Conservation (phyloP, 2,113 vertebrate species). For the Trichomycterus rosablanca region DNA sequence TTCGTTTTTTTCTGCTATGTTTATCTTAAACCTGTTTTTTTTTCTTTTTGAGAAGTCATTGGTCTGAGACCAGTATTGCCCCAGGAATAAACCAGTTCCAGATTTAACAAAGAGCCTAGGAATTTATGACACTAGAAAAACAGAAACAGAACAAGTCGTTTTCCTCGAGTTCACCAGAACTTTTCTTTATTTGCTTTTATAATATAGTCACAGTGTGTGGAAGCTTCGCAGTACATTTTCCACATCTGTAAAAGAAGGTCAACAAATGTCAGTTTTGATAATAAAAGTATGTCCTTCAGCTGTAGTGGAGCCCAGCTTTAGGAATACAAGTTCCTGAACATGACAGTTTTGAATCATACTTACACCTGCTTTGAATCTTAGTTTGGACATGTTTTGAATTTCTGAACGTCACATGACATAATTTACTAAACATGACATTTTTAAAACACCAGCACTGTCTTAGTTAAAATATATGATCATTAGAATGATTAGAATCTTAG, state of each 20-base stretch:
- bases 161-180: slow-evolving; percentile 21
- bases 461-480: no score
- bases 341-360: background rate
- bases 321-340: no score
- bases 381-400: no score
- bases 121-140: slow-evolving; percentile 59
- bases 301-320: no score
- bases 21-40: slow-evolving; percentile 18
- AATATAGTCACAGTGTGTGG: slow-evolving; percentile 26
- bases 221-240: slow-evolving; percentile 46
- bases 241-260: slow-evolving; percentile 6
- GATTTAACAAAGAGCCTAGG: slow-evolving; percentile 40
- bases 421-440: no score
- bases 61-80: slow-evolving; percentile 29
- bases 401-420: no score
- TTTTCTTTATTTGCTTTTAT: slow-evolving; percentile 26
- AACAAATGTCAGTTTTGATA: slow-evolving; percentile 1
- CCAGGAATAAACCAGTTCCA: slow-evolving; percentile 25
- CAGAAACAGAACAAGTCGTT: slow-evolving; percentile 36
- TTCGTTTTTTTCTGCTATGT: slow-evolving; percentile 1
- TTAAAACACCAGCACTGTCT: no score
- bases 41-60: slow-evolving; percentile 34
- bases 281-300: slow-evolving; percentile 11
- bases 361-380: background rate
- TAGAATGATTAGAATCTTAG: no score